Base-by-base conservation (phyloP, 2,888 invertebrate species). In the Leucozona laternaria region DNA sequence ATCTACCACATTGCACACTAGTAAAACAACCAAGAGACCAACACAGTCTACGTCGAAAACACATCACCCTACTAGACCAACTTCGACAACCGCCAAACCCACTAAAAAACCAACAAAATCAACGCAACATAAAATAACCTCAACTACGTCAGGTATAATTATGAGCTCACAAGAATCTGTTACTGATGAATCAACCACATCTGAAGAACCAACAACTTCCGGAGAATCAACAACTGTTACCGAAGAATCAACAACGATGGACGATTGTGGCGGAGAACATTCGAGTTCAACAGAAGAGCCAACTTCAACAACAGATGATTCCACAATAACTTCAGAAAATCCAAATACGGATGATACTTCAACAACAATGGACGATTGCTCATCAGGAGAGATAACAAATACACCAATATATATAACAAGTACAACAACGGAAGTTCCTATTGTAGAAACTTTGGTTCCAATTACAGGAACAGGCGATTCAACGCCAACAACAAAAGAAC, bases 281-380 rank as follows among this genome's bases (percentile, higher is more conserved):
- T 50, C 50, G 22, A 15, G 0, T 8, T 28, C 25, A 25, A 25
- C 50, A 50, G 8, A 28, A 13, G 28, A 71, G 13, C 7, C 40
- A 25, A 37, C 17, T 40, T 15, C 57, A 58, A 20, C 40, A 25
- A 31, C 43, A 2, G 71, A 57, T 5, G n/a, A 13, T 2, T 17
- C 13, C 4, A 20, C 5, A 10, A 11, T n/a, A 2, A 70, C 53
- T n/a, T 28, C 58, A 25, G 78, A 66, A 64, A 40, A 83, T 53
- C 76, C 88, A 15, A 89, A 88, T 15, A 48, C 87, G 8, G 37
- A 45, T 8, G 50, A 79, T n/a, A 77, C 71, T 4, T 68, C 53
- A 37, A 71, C 71, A 17, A 72, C 58, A 25, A 34, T 15, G 20
- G 72, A 58, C 8, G 64, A 57, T 34, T 58, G 58, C n/a, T 1